A percentile compares a stretch with the other conserved stretches of the same genome.
phyloP scores from a whole-genome alignment of 2,888 invertebrate genomes.

The Euclidia mi region DNA sequence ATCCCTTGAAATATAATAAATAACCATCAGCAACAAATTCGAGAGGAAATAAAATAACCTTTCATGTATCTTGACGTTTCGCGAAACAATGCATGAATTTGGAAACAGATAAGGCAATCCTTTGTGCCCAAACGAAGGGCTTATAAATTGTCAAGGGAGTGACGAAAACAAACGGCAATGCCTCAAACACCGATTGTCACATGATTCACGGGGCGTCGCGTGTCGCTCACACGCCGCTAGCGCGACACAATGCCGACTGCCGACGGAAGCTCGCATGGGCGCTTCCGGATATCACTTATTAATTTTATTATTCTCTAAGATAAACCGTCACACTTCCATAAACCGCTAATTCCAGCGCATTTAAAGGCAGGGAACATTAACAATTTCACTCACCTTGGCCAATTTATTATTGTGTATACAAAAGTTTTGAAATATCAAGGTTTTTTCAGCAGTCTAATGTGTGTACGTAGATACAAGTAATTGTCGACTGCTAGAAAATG shows the following conservation, averaged over 20 bases:
- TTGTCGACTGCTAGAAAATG: not conserved
- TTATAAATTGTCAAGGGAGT: constrained; percentile 63
- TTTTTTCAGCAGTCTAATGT: not conserved
- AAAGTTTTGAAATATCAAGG: not conserved
- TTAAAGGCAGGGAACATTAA: not conserved
- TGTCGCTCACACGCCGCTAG: constrained; percentile 32
- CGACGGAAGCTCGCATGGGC: constrained; percentile 28
- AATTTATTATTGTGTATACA: not conserved
- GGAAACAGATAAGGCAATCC: constrained; percentile 57
- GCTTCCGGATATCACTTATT: constrained; percentile 34
- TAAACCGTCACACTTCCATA: constrained; percentile 10
- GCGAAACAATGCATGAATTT: constrained; percentile 60
- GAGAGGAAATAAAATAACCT: constrained; percentile 46
- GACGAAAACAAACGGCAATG: constrained; percentile 52
- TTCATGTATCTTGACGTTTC: constrained; percentile 51
- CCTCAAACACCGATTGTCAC: constrained; percentile 61
- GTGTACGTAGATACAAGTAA: constrained; percentile 1
- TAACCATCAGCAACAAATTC: constrained; percentile 32
- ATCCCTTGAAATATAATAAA: constrained; percentile 35
- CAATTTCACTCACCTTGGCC: not conserved
- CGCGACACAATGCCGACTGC: constrained; percentile 17
- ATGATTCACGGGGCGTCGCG: constrained; percentile 51
- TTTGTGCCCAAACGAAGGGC: constrained; percentile 59
- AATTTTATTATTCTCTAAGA: constrained; percentile 41
- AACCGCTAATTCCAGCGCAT: not conserved